Evolutionary conservation across 2,113 vertebrate species (phyloP).

Genomic region (Salminus brasiliensis): DNA sequence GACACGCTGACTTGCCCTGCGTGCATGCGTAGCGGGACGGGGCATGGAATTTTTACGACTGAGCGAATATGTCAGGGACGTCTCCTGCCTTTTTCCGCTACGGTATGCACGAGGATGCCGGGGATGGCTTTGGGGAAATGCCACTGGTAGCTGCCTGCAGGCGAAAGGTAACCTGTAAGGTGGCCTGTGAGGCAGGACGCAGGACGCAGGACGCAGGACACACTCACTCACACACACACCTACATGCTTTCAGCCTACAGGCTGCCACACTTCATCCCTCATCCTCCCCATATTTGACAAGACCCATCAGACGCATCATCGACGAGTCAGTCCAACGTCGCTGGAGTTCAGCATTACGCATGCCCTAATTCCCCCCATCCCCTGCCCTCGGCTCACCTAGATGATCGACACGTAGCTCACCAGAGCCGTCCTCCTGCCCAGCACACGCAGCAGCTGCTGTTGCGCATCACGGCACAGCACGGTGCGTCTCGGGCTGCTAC

Average conservation of each 20-base stretch:
- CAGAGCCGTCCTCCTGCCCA: too few relatives aligned
- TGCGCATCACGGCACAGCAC: neutral
- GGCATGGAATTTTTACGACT: neutral
- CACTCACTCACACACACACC: neutral
- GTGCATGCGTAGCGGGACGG: too few relatives aligned
- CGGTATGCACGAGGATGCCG: neutral
- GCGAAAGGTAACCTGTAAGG: neutral
- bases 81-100: neutral
- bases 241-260: neutral
- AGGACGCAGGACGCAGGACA: neutral
- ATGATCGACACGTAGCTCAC: neutral
- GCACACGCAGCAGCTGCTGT: neutral
- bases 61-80: neutral
- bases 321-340: too few relatives aligned
- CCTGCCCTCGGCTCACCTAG: neutral
- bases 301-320: too few relatives aligned
- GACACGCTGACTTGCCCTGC: neutral
- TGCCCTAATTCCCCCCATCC: neutral
- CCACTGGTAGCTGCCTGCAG: too few relatives aligned
- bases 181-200: neutral
- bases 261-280: too few relatives aligned
- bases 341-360: too few relatives aligned
- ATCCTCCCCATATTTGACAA: too few relatives aligned
- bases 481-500: neutral
- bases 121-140: too few relatives aligned